Evolutionary conservation across 2,797 vertebrate genomes (phyloP), one percentile per base, ranked within the genome.

Genomic region (Trachops cirrhosus): DNA sequence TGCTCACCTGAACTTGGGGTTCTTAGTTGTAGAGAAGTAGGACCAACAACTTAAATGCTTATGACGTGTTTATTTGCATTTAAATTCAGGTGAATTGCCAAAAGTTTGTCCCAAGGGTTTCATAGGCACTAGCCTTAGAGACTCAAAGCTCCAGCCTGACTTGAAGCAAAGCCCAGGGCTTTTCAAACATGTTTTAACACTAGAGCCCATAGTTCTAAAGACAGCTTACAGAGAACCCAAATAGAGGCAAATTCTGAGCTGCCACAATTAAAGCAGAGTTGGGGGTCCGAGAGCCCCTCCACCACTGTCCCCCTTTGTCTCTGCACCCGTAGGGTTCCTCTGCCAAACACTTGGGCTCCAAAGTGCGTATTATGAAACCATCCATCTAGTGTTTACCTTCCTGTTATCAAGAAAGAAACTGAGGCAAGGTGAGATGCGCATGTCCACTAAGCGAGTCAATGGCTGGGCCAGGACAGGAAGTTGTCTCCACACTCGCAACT

Each of bases 1-100:
- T 54, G 82, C 91, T 96, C 93, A 97, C 96, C 95, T 97, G 93
- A 96, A 96, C 14, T 82, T 73, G 37, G 9, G 77, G 54, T 57
- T 95, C 74, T 89, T 79, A 26, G 14, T 9, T 44, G 29, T 50
- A 79, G 16, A 88, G 48, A 94, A 83, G 24, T 26, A 83, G 74
- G 1, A 44, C 16, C 80, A 52, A 41, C 70, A 71, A 84, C 16
- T 86, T 84, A 57, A 94, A 80, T 26, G 26, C 18, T 57, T 54
- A 14, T 21, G 39, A 11, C 50, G 29, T 79, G 48, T 16, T 68
- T 71, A 62, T 92, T 50, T 50, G 19, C 29, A 78, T 44, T 11
- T 80, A n/a, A 86, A 84, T 91, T 75, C 48, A 44, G 70, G 11
- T 64, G 21, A 91, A 29, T 93, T 46, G 14, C 39, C 89, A 71